Base-by-base conservation (phyloP, 2,797 vertebrate species). In the Acropternis orthonyx region DNA sequence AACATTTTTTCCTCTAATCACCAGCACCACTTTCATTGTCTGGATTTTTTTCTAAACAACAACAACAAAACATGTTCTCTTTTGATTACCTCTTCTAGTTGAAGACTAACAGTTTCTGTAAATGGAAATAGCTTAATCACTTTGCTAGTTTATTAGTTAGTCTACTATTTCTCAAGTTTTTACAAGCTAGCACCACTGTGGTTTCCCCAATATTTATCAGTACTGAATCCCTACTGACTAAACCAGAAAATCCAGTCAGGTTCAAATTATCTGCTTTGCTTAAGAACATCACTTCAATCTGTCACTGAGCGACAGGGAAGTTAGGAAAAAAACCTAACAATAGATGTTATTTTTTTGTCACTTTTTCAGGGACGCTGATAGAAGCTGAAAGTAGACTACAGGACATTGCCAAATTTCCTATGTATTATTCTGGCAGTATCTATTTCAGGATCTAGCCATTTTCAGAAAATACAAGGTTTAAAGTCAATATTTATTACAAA, bases 181-280 rank as follows among this genome's bases (percentile, higher is more conserved):
- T 24, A 54, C n/a, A 82, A 56, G 14, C 0, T 75, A 46, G 0
- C 20, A 73, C 5, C 9, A 27, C 20, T 30, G 22, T 2, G 1
- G 7, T 79, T 90, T 86, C 13, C 36, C 9, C 24, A 26, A 0
- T 36, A 48, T 21, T 62, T 48, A 55, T 34, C 36, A 56, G 16
- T n/a, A 34, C 26, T 43, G 24, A 76, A 44, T 58, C 28, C 41
- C 23, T 52, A 10, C 21, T 23, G 16, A 67, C 17, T 69, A 46
- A 75, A 69, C 4, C 6, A 91, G 13, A 8, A 92, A 72, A 71
- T 68, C 49, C 34, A 63, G 24, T 43, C 56, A 61, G 10, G 11
- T 16, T 88, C n/a, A 39, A 79, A 92, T 48, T 26, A n/a, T 21
- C 7, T 4, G 1, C 36, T 85, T 76, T 72, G 30, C 36, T 14